phyloP scores from a whole-genome alignment of 2,113 vertebrate genomes.

The Chiloscyllium plagiosum region DNA sequence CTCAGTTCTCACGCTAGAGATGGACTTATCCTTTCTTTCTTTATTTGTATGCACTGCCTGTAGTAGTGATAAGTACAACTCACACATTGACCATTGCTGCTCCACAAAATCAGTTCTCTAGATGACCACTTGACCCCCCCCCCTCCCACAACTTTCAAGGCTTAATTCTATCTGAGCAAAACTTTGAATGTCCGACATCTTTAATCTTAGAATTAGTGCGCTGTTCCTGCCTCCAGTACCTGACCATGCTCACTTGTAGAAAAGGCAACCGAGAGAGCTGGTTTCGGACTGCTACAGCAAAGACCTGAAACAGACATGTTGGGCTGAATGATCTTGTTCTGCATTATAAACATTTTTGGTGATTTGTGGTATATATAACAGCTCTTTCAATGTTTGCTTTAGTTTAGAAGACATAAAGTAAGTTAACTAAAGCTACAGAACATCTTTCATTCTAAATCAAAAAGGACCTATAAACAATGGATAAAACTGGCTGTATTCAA shows the following conservation, averaged over 20 bases:
- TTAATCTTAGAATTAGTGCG: no score
- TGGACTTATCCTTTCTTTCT: no score
- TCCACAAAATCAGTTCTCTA: no score
- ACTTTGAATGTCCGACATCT: no score
- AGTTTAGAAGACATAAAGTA: neutral
- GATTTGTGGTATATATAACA: neutral
- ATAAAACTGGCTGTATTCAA: neutral
- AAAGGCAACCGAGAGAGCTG: neutral
- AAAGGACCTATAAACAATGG: neutral
- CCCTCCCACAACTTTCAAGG: no score
- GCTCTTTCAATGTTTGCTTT: neutral
- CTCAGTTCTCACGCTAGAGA: no score
- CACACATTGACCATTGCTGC: no score
- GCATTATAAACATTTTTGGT: neutral
- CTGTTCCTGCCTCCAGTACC: no score
- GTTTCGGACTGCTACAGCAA: neutral
- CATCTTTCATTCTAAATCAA: neutral
- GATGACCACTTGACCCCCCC: no score
- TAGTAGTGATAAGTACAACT: no score
- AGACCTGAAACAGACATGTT: neutral
- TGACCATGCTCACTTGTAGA: neutral
- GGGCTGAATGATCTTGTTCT: neutral
- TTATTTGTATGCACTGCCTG: no score
- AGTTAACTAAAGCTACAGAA: neutral
- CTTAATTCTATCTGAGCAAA: no score